phyloP scores from a whole-genome alignment of 2,113 vertebrate genomes.

The Hirundichthys speculiger region DNA sequence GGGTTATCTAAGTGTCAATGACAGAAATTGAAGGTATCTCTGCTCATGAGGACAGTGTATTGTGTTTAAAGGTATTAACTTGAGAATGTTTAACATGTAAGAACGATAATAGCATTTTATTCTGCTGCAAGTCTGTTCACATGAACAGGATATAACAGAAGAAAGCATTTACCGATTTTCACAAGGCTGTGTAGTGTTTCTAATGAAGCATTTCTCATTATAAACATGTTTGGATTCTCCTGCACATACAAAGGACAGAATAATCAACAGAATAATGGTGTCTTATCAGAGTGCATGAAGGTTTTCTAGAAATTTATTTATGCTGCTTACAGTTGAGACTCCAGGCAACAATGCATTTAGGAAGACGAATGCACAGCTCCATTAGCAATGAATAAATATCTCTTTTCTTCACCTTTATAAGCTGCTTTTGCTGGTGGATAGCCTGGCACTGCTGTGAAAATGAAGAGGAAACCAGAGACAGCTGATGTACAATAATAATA shows the following conservation, averaged over 20 bases:
- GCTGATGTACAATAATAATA: too few species aligned
- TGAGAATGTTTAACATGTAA: too few species aligned
- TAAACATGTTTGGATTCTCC: slow-evolving; percentile 33
- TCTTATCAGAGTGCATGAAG: slow-evolving; percentile 17
- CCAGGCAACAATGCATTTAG: slow-evolving; percentile 30
- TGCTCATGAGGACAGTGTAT: too few species aligned
- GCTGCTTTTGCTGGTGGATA: slow-evolving; percentile 17
- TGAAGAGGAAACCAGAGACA: too few species aligned
- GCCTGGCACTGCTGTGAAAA: too few species aligned
- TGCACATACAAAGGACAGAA: slow-evolving; percentile 9
- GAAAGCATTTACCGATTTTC: too few species aligned
- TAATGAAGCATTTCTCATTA: slow-evolving; percentile 15
- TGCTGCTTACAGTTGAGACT: background rate
- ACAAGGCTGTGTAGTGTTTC: too few species aligned
- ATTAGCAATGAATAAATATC: slow-evolving; percentile 23
- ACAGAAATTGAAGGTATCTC: too few species aligned
- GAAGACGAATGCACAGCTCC: slow-evolving; percentile 30
- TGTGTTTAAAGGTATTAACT: too few species aligned
- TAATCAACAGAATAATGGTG: slow-evolving; percentile 2
- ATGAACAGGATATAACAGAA: too few species aligned
- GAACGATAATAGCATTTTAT: too few species aligned
- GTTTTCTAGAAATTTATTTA: slow-evolving; percentile 34
- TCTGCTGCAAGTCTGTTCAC: too few species aligned
- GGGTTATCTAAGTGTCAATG: background rate
- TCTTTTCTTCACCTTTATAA: slow-evolving; percentile 21